A percentile compares a stretch with the other conserved stretches of the same genome.
phyloP scores from a whole-genome alignment of 1,140 invertebrate species.

The Melanaphis sacchari region DNA sequence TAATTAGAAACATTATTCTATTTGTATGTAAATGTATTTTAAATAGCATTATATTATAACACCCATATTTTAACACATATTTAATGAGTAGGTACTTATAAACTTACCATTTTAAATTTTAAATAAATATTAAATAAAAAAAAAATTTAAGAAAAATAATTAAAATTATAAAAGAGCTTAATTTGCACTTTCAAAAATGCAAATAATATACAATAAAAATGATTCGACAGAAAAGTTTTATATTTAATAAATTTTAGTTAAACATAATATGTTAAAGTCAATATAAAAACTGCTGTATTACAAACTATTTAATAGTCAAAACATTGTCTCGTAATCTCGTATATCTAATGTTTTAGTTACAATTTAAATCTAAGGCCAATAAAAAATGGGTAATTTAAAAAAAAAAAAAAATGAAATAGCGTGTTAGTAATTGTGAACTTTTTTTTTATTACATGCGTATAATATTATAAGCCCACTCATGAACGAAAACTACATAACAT shows the following conservation, averaged over 20 bases:
- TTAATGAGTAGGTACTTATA: too few relatives aligned
- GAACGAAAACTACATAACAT: slow-evolving; percentile 27
- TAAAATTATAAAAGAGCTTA: background rate
- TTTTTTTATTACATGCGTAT: slow-evolving; percentile 3
- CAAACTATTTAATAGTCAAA: background rate
- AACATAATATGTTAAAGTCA: background rate
- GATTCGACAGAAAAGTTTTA: too few relatives aligned
- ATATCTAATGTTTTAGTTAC: background rate
- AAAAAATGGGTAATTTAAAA: background rate
- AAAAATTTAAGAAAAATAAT: too few relatives aligned
- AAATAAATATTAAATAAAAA: too few relatives aligned
- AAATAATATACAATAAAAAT: too few relatives aligned
- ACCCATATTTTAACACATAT: background rate
- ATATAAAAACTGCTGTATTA: background rate
- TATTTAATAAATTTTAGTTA: background rate
- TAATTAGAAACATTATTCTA: background rate
- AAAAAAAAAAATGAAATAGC: background rate
- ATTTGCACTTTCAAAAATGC: background rate
- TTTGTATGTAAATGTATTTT: background rate
- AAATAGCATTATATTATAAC: too few relatives aligned
- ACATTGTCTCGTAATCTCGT: background rate
- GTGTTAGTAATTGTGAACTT: background rate
- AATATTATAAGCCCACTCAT: background rate
- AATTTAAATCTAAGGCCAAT: slow-evolving; percentile 4
- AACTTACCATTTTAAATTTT: too few relatives aligned